phyloP scores from a whole-genome alignment of 2,113 vertebrate genomes.

The Morone saxatilis region DNA sequence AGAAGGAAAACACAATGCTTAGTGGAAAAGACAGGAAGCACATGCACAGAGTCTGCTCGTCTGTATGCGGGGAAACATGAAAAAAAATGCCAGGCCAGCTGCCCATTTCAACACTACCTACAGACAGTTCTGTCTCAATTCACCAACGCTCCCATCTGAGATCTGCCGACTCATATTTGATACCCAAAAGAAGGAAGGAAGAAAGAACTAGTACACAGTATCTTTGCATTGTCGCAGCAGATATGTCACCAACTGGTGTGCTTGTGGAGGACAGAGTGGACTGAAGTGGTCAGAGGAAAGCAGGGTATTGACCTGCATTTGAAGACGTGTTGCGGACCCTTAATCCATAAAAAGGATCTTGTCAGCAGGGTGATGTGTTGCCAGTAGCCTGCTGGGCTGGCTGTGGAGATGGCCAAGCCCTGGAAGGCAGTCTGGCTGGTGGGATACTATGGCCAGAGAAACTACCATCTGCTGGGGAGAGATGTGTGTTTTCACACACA shows the following conservation, averaged over 20 bases:
- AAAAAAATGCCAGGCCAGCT: constrained; percentile 46
- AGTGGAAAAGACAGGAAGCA: constrained; percentile 35
- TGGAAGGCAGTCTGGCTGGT: constrained; percentile 80
- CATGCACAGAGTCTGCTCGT: constrained; percentile 13
- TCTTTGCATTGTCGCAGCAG: constrained; percentile 33
- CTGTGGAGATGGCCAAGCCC: constrained; percentile 74
- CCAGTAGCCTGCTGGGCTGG: constrained; percentile 78
- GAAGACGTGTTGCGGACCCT: constrained; percentile 67
- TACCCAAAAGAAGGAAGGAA: background rate
- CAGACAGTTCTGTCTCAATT: constrained; percentile 40
- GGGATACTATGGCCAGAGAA: constrained; percentile 77
- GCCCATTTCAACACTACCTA: constrained; percentile 37
- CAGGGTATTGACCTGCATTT: constrained; percentile 75
- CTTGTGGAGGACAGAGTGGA: constrained; percentile 27
- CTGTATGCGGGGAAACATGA: constrained; percentile 19
- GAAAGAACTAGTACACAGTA: background rate
- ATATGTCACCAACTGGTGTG: constrained; percentile 35
- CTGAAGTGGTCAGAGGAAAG: constrained; percentile 48
- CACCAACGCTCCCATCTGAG: constrained; percentile 30
- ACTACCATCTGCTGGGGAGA: constrained; percentile 83
- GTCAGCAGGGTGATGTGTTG: constrained; percentile 66
- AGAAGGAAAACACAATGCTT: constrained; percentile 32
- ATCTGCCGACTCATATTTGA: constrained; percentile 37
- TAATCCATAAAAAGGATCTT: constrained; percentile 77
- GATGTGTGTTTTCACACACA: constrained; percentile 77